Percentiles rank a stretch among this genome's conserved stretches.
Evolutionary conservation across 2,888 invertebrate genomes (phyloP).

Genomic region (Ptycholaimellus sp.): DNA sequence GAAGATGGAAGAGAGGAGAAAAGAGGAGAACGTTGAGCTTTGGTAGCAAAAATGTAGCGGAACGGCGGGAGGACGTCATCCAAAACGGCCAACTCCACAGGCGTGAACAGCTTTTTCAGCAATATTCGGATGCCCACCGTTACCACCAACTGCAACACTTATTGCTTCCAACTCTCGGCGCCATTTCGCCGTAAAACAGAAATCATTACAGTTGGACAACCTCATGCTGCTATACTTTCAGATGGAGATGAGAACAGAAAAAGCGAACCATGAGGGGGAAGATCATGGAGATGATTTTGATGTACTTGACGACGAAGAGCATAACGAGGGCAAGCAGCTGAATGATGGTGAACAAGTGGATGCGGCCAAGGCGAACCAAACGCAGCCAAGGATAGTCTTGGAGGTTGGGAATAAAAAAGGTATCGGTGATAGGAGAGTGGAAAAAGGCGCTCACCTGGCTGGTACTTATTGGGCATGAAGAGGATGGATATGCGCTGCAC

Average conservation of each 20-base stretch:
- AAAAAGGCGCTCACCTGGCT: no score
- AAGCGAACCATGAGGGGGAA: slow-evolving; percentile 16
- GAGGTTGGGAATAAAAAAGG: slow-evolving; percentile 1
- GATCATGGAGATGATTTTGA: slow-evolving; percentile 15
- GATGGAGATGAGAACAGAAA: not conserved
- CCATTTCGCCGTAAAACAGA: not conserved
- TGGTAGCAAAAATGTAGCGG: no score
- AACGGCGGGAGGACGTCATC: slow-evolving; percentile 12
- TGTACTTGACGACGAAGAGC: slow-evolving; percentile 28
- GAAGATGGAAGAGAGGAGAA: no score
- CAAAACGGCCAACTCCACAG: slow-evolving; percentile 9
- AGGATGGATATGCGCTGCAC: slow-evolving; percentile 18
- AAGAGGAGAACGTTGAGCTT: no score
- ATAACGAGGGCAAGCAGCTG: slow-evolving; percentile 27
- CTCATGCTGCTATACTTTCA: no score
- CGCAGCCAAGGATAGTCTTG: slow-evolving; percentile 21
- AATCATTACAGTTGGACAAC: not conserved
- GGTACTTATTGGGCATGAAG: slow-evolving; percentile 23
- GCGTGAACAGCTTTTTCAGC: slow-evolving; percentile 10
- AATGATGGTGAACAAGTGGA: slow-evolving; percentile 30
- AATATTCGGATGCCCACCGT: slow-evolving; percentile 9
- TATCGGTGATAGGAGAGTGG: not conserved
- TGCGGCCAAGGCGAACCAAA: slow-evolving; percentile 18
- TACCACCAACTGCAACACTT: not conserved
- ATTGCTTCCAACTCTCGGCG: no score